Evolutionary conservation across 2,888 invertebrate species (phyloP).

Genomic region (Aethes cnicana): DNA sequence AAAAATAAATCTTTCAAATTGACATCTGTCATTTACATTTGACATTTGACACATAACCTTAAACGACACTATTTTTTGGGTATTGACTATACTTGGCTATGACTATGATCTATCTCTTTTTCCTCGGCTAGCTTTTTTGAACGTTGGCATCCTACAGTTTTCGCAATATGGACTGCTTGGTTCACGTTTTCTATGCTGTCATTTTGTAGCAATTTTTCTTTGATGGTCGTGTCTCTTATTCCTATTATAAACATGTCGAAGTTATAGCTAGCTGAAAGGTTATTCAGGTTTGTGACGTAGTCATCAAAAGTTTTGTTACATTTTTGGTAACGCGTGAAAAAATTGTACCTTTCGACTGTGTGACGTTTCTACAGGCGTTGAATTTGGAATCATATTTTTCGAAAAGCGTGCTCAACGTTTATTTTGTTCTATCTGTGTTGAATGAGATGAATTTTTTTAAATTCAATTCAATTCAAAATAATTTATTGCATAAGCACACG

Average conservation of each 20-base stretch:
- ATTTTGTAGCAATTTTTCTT: not conserved
- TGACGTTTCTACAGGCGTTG: constrained; percentile 1
- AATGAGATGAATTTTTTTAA: constrained; percentile 18
- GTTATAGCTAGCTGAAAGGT: not conserved
- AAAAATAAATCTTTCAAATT: not conserved
- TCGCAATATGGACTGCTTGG: not conserved
- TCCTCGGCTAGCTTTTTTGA: no score
- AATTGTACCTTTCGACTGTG: constrained; percentile 14
- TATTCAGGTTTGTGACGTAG: not conserved
- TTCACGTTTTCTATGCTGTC: not conserved
- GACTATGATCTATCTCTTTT: no score
- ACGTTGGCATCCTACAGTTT: no score
- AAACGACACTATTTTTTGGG: not conserved
- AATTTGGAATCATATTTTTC: constrained; percentile 7
- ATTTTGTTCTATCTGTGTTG: constrained; percentile 1
- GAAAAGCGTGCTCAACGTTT: not conserved
- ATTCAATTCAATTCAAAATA: no score
- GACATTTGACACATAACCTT: not conserved
- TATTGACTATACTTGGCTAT: no score
- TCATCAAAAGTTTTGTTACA: not conserved
- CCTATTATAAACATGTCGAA: no score
- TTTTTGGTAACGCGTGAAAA: not conserved
- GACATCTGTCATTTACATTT: not conserved
- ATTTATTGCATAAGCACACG: no score
- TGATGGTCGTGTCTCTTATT: not conserved